phyloP scores from a whole-genome alignment of 2,888 invertebrate species.

The Lithosia quadra region DNA sequence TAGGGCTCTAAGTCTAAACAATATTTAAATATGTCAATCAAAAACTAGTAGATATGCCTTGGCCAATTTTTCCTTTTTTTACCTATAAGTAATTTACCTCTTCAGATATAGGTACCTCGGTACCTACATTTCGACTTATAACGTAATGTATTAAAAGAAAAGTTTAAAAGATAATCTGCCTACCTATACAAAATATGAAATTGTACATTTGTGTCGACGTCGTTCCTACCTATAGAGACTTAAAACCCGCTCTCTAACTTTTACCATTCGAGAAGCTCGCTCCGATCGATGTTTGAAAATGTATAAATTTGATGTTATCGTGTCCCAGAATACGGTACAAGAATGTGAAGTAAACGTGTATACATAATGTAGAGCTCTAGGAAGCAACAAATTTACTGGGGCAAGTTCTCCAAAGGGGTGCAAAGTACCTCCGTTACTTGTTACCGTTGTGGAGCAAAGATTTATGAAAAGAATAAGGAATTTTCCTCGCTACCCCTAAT shows the following conservation, averaged over 20 bases:
- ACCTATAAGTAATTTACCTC: neutral
- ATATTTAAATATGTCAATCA: no score
- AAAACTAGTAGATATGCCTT: no score
- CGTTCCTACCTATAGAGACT: neutral
- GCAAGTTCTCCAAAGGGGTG: conserved; percentile 41
- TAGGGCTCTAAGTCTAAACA: no score
- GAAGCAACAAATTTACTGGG: conserved; percentile 47
- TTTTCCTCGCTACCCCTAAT: conserved; percentile 37
- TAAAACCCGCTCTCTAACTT: conserved; percentile 15
- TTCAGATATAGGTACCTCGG: neutral
- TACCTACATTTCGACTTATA: neutral
- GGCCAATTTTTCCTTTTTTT: neutral
- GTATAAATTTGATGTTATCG: conserved; percentile 38
- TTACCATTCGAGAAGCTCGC: conserved; percentile 18
- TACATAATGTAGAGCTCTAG: conserved; percentile 45
- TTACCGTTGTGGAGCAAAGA: conserved; percentile 46
- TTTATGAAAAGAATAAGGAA: conserved; percentile 50
- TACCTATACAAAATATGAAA: conserved; percentile 1
- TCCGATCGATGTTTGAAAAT: conserved; percentile 7
- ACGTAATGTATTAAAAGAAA: neutral
- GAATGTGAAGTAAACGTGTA: conserved; percentile 29
- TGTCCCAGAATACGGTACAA: conserved; percentile 27
- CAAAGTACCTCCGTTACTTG: conserved; percentile 51
- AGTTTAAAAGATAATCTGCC: neutral
- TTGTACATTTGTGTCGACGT: neutral